Percentiles rank a stretch among this genome's conserved stretches.
Conservation (phyloP, 2,888 invertebrate genomes). For the Parnassius mnemosyne region DNA sequence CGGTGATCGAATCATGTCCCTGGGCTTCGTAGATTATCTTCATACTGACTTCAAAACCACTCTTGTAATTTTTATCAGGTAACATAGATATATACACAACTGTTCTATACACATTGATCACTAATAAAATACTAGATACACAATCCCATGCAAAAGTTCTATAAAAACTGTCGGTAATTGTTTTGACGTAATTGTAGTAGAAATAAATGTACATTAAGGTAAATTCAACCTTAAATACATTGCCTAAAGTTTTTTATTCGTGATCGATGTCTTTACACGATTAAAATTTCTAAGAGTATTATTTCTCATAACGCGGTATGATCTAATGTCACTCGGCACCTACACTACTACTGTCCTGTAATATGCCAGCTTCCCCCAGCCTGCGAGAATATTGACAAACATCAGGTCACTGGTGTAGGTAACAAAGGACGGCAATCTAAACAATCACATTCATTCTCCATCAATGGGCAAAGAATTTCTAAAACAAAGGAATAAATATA, state of each 20-base stretch:
- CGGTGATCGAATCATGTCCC: slow-evolving; percentile 18
- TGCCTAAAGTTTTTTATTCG: too few relatives aligned
- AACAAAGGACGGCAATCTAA: slow-evolving; percentile 20
- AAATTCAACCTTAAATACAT: too few relatives aligned
- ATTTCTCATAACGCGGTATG: slow-evolving; percentile 12
- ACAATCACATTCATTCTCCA: slow-evolving; percentile 19
- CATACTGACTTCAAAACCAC: slow-evolving; percentile 10
- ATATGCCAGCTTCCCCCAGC: slow-evolving; percentile 8
- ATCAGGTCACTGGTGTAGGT: slow-evolving; percentile 12
- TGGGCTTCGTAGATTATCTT: slow-evolving; percentile 17
- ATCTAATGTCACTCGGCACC: slow-evolving; percentile 1
- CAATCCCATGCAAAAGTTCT: too few relatives aligned
- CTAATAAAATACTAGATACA: too few relatives aligned
- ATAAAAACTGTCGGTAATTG: too few relatives aligned
- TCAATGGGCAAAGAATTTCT: slow-evolving; percentile 19
- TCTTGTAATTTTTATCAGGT: not conserved
- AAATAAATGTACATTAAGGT: too few relatives aligned
- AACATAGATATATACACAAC: too few relatives aligned
- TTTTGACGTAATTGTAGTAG: too few relatives aligned
- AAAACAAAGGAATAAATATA: slow-evolving; percentile 20
- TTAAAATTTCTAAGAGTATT: not conserved
- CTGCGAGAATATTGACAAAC: slow-evolving; percentile 17
- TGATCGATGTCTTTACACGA: not conserved
- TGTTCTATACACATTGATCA: not conserved
- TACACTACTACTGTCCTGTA: slow-evolving; percentile 4